Conservation (phyloP, 2,888 invertebrate genomes). For the Himalopsyche tibetana region DNA sequence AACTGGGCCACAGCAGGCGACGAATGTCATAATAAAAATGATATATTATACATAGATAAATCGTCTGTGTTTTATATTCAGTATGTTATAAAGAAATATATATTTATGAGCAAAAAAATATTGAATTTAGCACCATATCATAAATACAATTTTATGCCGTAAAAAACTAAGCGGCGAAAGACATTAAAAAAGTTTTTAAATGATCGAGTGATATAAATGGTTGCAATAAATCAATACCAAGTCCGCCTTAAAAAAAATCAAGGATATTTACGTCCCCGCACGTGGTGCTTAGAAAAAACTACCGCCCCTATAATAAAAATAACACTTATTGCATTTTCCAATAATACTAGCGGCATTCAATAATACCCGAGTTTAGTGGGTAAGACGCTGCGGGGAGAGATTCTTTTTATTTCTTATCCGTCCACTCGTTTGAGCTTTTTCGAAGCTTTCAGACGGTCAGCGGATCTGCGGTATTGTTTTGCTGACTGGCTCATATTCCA, state of each 20-base stretch:
- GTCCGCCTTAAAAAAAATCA: not conserved
- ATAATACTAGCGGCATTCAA: not conserved
- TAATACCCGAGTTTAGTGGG: not conserved
- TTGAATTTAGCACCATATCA: no score
- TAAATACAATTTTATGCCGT: no score
- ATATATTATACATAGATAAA: no score
- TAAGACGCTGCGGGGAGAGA: constrained; percentile 1
- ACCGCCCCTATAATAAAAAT: constrained; percentile 13
- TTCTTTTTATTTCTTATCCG: constrained; percentile 30
- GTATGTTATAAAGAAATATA: no score
- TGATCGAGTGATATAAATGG: not conserved
- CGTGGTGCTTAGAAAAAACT: not conserved
- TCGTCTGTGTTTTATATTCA: no score
- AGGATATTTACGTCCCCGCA: not conserved
- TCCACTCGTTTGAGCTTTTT: constrained; percentile 17
- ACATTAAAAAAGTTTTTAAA: not conserved
- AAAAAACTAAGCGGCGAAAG: no score
- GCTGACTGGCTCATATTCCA: constrained; percentile 14
- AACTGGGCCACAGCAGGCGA: no score
- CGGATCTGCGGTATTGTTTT: constrained; percentile 31
- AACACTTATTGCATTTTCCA: constrained; percentile 34
- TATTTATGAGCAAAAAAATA: no score
- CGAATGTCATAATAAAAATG: no score
- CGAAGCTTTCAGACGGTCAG: constrained; percentile 17
- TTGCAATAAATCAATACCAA: constrained; percentile 7